Conservation (phyloP, 2,113 vertebrate genomes). For the Onychostoma macrolepis region DNA sequence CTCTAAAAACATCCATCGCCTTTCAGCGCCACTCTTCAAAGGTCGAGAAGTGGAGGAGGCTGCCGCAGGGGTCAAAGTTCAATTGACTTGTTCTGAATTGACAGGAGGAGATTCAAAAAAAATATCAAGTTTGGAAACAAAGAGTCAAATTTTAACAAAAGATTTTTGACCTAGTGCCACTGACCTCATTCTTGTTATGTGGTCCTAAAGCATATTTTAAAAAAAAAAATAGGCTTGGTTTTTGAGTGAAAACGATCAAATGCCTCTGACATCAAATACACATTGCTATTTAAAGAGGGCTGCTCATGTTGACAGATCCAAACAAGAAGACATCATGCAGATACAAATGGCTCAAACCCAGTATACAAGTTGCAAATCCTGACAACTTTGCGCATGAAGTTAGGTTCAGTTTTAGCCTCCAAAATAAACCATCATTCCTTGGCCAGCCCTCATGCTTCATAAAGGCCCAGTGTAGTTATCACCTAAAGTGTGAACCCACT, state of each 20-base stretch:
- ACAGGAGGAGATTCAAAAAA: not conserved
- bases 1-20: constrained; percentile 73
- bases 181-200: not conserved
- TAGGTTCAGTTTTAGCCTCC: constrained; percentile 71
- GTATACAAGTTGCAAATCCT: constrained; percentile 73
- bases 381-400: constrained; percentile 75
- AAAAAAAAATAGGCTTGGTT: not conserved
- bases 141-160: not conserved
- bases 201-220: not conserved
- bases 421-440: constrained; percentile 68
- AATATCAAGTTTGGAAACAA: not conserved
- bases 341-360: constrained; percentile 61
- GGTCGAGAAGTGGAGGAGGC: not conserved
- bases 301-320: not conserved
- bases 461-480: constrained; percentile 79
- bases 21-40: constrained; percentile 75
- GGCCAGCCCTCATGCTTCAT: constrained; percentile 67
- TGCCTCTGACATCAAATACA: not conserved
- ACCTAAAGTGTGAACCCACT: constrained; percentile 75
- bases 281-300: not conserved
- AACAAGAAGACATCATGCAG: constrained; percentile 51
- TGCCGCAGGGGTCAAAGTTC: not conserved
- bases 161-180: not conserved
- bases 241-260: not conserved
- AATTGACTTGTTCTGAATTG: not conserved